Conservation (phyloP, 2,888 invertebrate genomes). For the Lamellibrachia satsuma region DNA sequence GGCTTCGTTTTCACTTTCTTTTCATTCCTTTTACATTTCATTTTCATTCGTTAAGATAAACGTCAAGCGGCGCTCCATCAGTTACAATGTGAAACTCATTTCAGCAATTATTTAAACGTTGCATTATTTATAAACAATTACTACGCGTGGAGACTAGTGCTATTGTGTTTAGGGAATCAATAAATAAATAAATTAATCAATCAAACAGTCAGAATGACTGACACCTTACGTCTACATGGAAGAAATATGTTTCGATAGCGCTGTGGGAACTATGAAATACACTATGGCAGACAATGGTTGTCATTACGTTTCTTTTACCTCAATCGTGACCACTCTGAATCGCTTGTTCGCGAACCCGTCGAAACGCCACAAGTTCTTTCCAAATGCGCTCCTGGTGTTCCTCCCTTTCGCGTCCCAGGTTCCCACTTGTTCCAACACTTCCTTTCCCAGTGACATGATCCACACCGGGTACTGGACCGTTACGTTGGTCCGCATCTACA, state of each 20-base stretch:
- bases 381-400: neutral
- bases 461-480: neutral
- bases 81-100: too few relatives aligned
- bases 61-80: too few relatives aligned
- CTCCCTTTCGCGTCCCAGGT: neutral
- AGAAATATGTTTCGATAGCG: neutral
- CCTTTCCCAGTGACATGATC: neutral
- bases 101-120: too few relatives aligned
- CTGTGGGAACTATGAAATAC: neutral
- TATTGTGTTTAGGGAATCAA: too few relatives aligned
- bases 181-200: neutral
- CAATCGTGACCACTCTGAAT: neutral
- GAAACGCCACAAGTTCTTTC: conserved; percentile 17
- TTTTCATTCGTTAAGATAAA: too few relatives aligned
- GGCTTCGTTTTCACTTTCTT: too few relatives aligned
- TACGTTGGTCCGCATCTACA: neutral
- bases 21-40: too few relatives aligned
- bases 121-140: too few relatives aligned
- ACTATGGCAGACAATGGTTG: too few relatives aligned
- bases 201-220: neutral
- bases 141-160: too few relatives aligned
- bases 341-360: neutral
- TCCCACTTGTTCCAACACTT: neutral
- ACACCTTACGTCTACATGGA: neutral
- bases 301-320: neutral